Evolutionary conservation across 2,113 vertebrate species (phyloP).

Genomic region (Micromys minutus): DNA sequence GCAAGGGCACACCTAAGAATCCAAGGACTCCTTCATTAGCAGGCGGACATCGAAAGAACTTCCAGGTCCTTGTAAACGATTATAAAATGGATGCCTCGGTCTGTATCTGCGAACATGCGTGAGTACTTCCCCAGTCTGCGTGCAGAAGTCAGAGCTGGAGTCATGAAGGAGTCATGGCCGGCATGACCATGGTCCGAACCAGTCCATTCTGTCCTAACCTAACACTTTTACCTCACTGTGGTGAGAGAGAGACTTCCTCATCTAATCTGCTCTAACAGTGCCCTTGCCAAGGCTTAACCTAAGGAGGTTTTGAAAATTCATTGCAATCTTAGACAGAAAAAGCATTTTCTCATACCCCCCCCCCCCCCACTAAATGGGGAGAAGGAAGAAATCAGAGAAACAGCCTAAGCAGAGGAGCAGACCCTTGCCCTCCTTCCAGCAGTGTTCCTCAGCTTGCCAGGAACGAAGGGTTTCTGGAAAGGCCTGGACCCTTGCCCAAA

Average conservation of each 20-base stretch:
- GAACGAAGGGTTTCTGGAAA: constrained; percentile 63
- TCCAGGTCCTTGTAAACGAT: neutral
- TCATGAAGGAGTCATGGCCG: too few relatives aligned
- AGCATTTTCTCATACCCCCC: constrained; percentile 65
- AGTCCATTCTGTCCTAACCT: neutral
- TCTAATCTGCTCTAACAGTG: neutral
- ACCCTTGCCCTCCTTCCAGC: constrained; percentile 56
- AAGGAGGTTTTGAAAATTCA: constrained; percentile 76
- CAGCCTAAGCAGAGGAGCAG: neutral
- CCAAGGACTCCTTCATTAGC: neutral
- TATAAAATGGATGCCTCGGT: neutral
- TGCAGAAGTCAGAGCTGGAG: too few relatives aligned
- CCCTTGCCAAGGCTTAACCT: neutral
- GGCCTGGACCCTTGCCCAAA: constrained; percentile 56
- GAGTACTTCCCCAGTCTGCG: neutral
- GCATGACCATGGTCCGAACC: too few relatives aligned
- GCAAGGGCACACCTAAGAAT: neutral
- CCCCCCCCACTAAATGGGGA: neutral
- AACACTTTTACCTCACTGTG: neutral
- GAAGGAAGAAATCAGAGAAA: constrained; percentile 16
- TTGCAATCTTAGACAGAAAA: constrained; percentile 66
- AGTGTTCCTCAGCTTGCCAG: neutral
- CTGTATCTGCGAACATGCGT: neutral
- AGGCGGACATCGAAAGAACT: neutral
- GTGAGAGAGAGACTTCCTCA: neutral